Percentiles rank a stretch among this genome's conserved stretches.
phyloP scores from a whole-genome alignment of 2,113 vertebrate genomes.

The Elgaria multicarinata region DNA sequence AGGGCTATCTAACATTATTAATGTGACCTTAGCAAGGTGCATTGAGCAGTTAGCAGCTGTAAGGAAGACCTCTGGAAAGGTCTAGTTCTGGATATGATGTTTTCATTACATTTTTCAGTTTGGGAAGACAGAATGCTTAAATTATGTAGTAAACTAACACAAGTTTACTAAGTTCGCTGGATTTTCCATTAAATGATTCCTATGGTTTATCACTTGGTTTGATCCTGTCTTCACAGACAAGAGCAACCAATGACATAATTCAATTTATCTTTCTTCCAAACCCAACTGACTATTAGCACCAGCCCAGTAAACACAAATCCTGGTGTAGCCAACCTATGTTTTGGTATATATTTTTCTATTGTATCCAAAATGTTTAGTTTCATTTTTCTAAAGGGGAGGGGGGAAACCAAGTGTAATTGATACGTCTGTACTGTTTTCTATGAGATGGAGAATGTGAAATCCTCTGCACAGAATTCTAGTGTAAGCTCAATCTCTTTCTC shows the following conservation, averaged over 20 bases:
- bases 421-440: background rate
- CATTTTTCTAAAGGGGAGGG: background rate
- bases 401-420: background rate
- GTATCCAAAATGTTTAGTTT: background rate
- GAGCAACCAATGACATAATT: background rate
- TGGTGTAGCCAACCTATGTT: background rate
- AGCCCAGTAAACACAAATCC: background rate
- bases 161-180: background rate
- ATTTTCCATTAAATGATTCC: background rate
- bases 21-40: background rate
- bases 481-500: background rate
- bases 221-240: background rate
- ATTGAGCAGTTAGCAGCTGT: background rate
- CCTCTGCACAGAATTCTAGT: background rate
- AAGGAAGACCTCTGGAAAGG: background rate
- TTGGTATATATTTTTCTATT: background rate
- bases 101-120: background rate
- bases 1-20: background rate
- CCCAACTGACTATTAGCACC: background rate
- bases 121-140: constrained; percentile 2
- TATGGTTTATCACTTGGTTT: background rate
- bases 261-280: constrained; percentile 1
- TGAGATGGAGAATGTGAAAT: background rate
- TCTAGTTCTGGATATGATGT: background rate
- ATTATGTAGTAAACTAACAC: constrained; percentile 1